Evolutionary conservation across 2,113 vertebrate genomes (phyloP).

Genomic region (Vidua chalybeata): DNA sequence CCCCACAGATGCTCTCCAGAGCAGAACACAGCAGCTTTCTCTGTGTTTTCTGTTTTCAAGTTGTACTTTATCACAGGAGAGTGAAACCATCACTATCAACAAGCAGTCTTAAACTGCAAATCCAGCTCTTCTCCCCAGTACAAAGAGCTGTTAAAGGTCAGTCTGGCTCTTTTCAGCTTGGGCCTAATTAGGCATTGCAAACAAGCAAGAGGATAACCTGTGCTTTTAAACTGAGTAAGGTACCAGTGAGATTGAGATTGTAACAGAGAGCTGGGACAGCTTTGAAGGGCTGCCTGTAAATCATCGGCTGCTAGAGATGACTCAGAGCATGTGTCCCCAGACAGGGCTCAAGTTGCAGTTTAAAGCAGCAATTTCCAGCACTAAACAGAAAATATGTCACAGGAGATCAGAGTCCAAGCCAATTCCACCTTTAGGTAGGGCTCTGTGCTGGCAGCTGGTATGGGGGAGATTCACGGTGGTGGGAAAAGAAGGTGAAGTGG

Average conservation of each 20-base stretch:
- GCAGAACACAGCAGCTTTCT: background rate
- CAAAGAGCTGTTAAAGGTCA: constrained; percentile 4
- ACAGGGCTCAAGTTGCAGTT: background rate
- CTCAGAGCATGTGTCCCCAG: background rate
- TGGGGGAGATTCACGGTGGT: background rate
- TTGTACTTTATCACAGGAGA: background rate
- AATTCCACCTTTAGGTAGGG: background rate
- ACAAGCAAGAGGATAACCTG: background rate
- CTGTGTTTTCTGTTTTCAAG: background rate
- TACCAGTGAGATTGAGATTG: background rate
- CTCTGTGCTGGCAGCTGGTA: background rate
- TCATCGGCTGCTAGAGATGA: background rate
- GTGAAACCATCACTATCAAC: background rate
- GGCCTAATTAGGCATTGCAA: background rate
- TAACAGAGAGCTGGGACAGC: background rate
- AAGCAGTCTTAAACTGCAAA: background rate
- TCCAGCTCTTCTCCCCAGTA: background rate
- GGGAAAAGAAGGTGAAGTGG: background rate
- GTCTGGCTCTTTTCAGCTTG: background rate
- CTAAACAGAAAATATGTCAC: background rate
- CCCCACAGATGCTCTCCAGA: background rate
- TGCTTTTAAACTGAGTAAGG: background rate
- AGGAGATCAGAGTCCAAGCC: background rate
- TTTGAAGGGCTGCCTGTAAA: background rate
- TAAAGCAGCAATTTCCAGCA: background rate